A percentile compares a stretch with the other conserved stretches of the same genome.
These are phyloP conservation scores for Cotesia congregata DNA, from an alignment of 2,888 invertebrate genomes.

Conservation along the genomic window DNA sequence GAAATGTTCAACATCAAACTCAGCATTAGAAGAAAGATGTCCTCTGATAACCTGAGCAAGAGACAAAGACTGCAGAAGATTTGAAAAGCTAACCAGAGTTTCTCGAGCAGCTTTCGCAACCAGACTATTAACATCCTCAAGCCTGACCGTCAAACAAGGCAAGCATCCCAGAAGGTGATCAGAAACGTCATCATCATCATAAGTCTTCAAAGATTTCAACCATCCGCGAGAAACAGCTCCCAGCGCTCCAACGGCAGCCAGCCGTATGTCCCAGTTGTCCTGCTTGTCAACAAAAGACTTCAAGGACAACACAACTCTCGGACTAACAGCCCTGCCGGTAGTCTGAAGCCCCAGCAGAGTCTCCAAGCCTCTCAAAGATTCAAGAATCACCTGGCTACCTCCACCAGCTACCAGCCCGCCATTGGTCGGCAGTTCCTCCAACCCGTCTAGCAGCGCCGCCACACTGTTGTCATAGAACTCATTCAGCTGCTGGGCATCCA, in stretches of 20 bases:
- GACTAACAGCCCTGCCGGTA: constrained; percentile 58
- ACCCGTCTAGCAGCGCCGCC: constrained; percentile 60
- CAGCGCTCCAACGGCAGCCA: constrained; percentile 61
- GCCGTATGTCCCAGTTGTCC: constrained; percentile 62
- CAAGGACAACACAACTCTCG: constrained; percentile 60
- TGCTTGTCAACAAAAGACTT: constrained; percentile 64
- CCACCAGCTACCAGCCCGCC: constrained; percentile 47
- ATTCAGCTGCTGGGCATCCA: constrained; percentile 56
- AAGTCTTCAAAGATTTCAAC: constrained; percentile 50
- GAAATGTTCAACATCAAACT: constrained; percentile 55
- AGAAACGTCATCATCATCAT: constrained; percentile 55
- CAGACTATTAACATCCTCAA: constrained; percentile 58
- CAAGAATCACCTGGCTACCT: constrained; percentile 60
- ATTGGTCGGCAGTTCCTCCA: constrained; percentile 60
- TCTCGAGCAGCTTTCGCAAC: constrained; percentile 58
- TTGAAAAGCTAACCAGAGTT: constrained; percentile 55
- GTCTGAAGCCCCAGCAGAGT: constrained; percentile 55
- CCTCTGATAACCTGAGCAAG: constrained; percentile 53
- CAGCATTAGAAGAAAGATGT: constrained; percentile 50
- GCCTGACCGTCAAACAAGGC: constrained; percentile 60
- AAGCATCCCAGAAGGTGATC: constrained; percentile 64
- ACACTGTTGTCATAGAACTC: constrained; percentile 63
- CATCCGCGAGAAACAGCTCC: constrained; percentile 58
- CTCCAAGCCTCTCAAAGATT: constrained; percentile 61
- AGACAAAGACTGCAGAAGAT: constrained; percentile 55